Percentiles rank a stretch among this genome's conserved stretches.
Conservation (phyloP, 2,113 vertebrate species). For the Pogonocichla stellata region DNA sequence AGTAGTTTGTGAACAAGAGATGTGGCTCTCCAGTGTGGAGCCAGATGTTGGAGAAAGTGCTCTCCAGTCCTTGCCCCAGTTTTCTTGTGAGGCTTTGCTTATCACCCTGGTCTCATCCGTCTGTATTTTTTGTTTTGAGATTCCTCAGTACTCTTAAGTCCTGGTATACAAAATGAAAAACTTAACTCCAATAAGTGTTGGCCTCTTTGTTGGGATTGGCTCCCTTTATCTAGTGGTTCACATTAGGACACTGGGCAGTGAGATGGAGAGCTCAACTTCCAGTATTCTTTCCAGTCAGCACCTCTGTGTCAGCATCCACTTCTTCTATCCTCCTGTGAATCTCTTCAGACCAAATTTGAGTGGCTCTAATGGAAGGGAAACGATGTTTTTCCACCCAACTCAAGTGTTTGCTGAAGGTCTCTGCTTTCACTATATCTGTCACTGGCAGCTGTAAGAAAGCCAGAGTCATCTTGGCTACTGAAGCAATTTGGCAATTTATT, state of each 20-base stretch:
- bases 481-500: not conserved
- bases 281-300: not conserved
- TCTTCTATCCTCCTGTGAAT: not conserved
- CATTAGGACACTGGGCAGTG: not conserved
- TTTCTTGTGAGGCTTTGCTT: not conserved
- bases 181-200: not conserved
- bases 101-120: not conserved
- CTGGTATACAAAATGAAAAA: not conserved
- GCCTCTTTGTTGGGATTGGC: accelerated
- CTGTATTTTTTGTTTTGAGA: not conserved
- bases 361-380: not conserved
- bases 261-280: not conserved
- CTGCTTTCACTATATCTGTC: not conserved
- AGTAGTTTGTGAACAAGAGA: not conserved
- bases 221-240: not conserved
- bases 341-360: not conserved
- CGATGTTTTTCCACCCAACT: not conserved
- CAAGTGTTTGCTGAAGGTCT: not conserved
- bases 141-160: not conserved
- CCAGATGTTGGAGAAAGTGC: not conserved
- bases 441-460: not conserved
- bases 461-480: not conserved
- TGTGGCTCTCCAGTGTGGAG: not conserved
- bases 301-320: not conserved
- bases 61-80: accelerated